Evolutionary conservation across 2,888 invertebrate genomes (phyloP), one percentile per base, ranked within the genome.

Genomic region (Dugesia japonica): DNA sequence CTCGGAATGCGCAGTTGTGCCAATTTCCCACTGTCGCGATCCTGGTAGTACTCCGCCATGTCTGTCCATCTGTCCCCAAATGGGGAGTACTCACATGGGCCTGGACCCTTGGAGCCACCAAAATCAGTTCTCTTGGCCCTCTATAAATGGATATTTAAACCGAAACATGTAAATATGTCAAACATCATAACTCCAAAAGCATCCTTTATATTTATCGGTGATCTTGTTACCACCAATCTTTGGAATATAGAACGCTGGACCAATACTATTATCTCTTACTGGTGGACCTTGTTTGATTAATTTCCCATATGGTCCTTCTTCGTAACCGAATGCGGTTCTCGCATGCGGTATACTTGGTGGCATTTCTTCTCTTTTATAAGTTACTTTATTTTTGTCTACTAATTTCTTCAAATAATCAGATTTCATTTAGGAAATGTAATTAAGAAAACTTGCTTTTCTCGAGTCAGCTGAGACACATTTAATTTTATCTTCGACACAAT

Each of bases 301-400:
- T 0, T 81, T 81, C 1, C 85, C 85, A 79, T 84, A 83, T 13
- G 83, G 83, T 79, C 82, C 83, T 79, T 85, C 85, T 79, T 85
- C 85, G 79, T 83, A 85, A 0, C 85, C 85, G 78, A 82, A 85
- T 0, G 84, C 82, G 79, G 83, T 82, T 26, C 83, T 83, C 7
- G 83, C 83, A 73, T 81, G 81, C 0, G 84, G 85, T 42, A 85
- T 85, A 26, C 84, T 84, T 1, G 85, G 85, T 0, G 84, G 83
- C 71, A 82, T 83, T 20, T 83, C 82, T 79, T 83, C 82, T 13
- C 84, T 80, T 76, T 83, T 81, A 76, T 82, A 83, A 78, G 82
- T 82, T 7, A 84, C 80, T 74, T 82, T 56, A n/a, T n/a, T 56
- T 56, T 56, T 56, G 17, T 56, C 56, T 7, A 56, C 9, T 13